Base-by-base conservation (phyloP, 2,797 vertebrate species). In the Alca torda region DNA sequence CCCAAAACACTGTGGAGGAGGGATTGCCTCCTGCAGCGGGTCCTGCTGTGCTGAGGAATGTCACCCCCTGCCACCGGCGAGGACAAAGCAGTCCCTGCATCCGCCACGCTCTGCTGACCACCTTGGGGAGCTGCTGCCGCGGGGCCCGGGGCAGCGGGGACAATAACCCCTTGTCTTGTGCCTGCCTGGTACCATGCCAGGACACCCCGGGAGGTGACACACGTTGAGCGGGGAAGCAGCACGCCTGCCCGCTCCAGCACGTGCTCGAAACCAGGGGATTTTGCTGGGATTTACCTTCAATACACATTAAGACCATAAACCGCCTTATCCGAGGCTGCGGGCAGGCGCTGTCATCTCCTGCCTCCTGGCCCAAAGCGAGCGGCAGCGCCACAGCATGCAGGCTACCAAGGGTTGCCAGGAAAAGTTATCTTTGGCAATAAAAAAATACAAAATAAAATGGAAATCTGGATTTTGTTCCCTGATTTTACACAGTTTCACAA, bases 361-460 rank as follows among this genome's bases (percentile, higher is more conserved):
- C 21, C 19, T 35, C 31, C 43, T 1, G 1, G 16, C 7, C 13
- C 50, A 3, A 23, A 11, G 56, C 1, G 3, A 64, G 60, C 53
- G 2, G 45, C 39, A 43, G 60, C 1, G 1, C 65, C 7, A 1
- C 0, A 16, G 53, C 57, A 16, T 1, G 0, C 41, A 12, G 72
- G 43, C 3, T n/a, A 10, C 8, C 5, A 0, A 9, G 37, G 28
- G 4, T 2, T n/a, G 68, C 9, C 6, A 35, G 51, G 50, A 39
- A 37, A 48, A 28, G 10, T 5, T 5, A 4, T 1, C 15, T 48
- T 24, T 1, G 31, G 13, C 15, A 18, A 45, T 4, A 5, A 45
- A n/a, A 59, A 54, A 50, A 17, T 2, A 1, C 21, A 8, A 37
- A 82, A 82, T 30, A 9, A 25, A 48, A 12, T 0, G 4, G 18